Percentiles rank a stretch among this genome's conserved stretches.
Conservation (phyloP, 2,113 vertebrate species). For the Dipodomys spectabilis region DNA sequence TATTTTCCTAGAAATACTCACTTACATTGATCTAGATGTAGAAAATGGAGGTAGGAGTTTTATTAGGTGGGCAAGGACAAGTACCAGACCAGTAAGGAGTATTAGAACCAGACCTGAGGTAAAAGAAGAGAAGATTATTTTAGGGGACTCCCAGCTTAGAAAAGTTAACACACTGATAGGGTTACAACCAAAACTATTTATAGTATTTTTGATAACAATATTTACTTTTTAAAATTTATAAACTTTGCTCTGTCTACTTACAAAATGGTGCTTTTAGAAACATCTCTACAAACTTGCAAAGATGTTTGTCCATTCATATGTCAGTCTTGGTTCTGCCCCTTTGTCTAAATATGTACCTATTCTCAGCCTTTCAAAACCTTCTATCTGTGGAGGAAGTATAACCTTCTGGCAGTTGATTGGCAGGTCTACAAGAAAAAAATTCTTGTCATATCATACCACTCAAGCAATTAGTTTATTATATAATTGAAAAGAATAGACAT, state of each 20-base stretch:
- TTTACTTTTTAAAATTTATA: neutral
- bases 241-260: neutral
- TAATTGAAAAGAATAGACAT: slow-evolving; percentile 57
- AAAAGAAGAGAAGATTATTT: neutral
- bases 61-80: neutral
- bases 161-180: neutral
- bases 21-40: neutral
- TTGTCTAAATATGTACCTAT: neutral
- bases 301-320: neutral
- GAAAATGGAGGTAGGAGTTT: neutral
- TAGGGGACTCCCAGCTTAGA: neutral
- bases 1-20: neutral
- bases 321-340: neutral
- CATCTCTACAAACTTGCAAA: neutral
- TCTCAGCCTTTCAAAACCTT: neutral
- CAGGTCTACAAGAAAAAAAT: slow-evolving; percentile 16
- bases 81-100: neutral
- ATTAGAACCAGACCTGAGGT: neutral
- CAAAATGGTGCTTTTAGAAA: neutral
- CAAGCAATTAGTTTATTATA: slow-evolving; percentile 44
- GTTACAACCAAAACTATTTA: neutral
- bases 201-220: neutral
- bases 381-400: neutral
- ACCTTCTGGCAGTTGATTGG: neutral
- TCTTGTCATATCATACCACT: neutral